Base-by-base conservation (phyloP, 2,888 invertebrate species). In the Pegoplata infirma region DNA sequence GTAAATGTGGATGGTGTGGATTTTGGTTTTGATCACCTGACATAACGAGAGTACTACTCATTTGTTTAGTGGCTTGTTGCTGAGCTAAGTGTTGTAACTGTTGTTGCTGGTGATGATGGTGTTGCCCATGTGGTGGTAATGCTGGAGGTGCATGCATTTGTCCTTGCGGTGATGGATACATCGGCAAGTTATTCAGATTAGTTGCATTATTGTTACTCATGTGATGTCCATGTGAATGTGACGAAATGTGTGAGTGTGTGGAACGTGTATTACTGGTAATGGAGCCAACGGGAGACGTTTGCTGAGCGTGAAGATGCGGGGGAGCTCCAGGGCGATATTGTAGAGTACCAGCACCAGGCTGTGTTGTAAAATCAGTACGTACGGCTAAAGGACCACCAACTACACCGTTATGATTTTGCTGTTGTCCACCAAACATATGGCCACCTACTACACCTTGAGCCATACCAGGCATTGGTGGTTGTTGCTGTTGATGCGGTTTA, bases 231-330 rank as follows among this genome's bases (percentile, higher is more conserved):
- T 82, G 83, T 16, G 82, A 78, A 36, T 82, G 82, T 8, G 76
- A 80, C 7, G 81, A 78, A 12, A 82, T 80, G 75, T 85, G 87
- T n/a, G 86, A 86, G 40, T 86, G 86, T 14, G 84, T 86, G 4
- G 86, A 87, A 23, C 86, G 88, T 83, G 90, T 91, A 87, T 82
- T 90, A 88, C 83, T 91, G 83, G 85, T 86, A 80, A 87, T 85
- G 1, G 89, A 89, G 32, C 87, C 87, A 14, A 86, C 88, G 1
- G 89, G 89, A 87, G 91, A 87, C 87, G 91, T 88, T 89, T 92
- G 85, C 90, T 92, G 85, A 89, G 91, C 72, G n/a, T 81, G 79
- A 14, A 81, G 17, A 89, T 77, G 84, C 0, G 71, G n/a, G 0
- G 71, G n/a, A 1, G 63, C 58, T 14, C 68, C 79, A 55, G 81